These are phyloP conservation scores for Acrobeloides nanus DNA, from an alignment of 2,888 invertebrate species.

Conservation along the genomic window DNA sequence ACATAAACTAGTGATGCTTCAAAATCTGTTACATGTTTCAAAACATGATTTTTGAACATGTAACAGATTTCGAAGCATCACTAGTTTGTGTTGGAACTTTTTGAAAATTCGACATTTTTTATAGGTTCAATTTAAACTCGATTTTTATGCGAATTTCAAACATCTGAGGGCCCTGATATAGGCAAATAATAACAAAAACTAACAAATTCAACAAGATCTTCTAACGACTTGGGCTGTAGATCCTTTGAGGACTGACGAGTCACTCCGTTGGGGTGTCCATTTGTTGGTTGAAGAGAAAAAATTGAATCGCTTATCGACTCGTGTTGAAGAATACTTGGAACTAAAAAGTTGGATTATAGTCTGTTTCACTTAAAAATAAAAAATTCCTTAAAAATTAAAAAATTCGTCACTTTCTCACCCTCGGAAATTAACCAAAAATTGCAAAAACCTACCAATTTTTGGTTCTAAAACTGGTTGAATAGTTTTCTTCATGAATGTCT, in stretches of 20 bases:
- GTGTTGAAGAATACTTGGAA: conserved; percentile 46
- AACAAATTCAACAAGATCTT: conserved; percentile 37
- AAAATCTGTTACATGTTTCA: too few relatives aligned
- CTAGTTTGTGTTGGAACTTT: too few relatives aligned
- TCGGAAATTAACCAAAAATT: too few relatives aligned
- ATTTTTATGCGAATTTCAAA: too few relatives aligned
- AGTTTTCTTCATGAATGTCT: conserved; percentile 40
- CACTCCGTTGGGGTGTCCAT: conserved; percentile 5
- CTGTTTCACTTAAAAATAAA: too few relatives aligned
- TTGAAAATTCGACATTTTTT: too few relatives aligned
- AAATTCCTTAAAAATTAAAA: conserved; percentile 7
- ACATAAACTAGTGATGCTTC: too few relatives aligned
- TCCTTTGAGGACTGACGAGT: conserved; percentile 21
- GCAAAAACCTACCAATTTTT: conserved; percentile 35
- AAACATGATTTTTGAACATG: too few relatives aligned
- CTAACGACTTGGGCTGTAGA: conserved; percentile 22
- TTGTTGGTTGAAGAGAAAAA: too few relatives aligned
- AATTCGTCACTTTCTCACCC: background rate
- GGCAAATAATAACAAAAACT: conserved; percentile 9
- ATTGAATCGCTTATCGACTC: conserved; percentile 28
- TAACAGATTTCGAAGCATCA: too few relatives aligned
- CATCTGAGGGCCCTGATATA: conserved; percentile 6
- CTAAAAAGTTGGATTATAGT: too few relatives aligned
- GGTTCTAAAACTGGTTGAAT: conserved; percentile 43
- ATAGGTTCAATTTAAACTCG: too few relatives aligned